phyloP scores from a whole-genome alignment of 1,140 invertebrate genomes.

The Melipona quadrifasciata region DNA sequence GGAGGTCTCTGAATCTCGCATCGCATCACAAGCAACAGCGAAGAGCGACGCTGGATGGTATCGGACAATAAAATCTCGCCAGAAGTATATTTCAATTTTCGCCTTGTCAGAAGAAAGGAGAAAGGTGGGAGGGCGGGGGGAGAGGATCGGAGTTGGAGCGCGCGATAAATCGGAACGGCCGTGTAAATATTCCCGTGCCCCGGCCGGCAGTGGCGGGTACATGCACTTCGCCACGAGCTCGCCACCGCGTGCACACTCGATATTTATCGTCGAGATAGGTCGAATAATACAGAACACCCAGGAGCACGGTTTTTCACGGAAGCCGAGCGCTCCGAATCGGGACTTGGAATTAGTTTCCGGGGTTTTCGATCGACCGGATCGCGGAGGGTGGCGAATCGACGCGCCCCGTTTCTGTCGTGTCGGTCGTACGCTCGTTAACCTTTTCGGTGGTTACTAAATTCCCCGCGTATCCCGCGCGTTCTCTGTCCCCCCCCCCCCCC shows the following conservation, averaged over 20 bases:
- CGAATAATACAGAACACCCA: slow-evolving; percentile 59
- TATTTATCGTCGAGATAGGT: slow-evolving; percentile 59
- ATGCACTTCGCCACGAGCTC: slow-evolving; percentile 29
- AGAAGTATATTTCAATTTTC: slow-evolving; percentile 68
- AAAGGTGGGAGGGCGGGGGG: background rate
- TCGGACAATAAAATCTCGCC: slow-evolving; percentile 62
- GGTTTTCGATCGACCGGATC: slow-evolving; percentile 51
- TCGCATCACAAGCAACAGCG: background rate
- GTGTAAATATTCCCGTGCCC: slow-evolving; percentile 61
- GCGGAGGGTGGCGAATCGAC: background rate
- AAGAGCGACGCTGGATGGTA: slow-evolving; percentile 34
- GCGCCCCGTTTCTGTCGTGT: background rate
- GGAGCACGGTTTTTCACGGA: slow-evolving; percentile 55
- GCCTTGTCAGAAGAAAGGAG: background rate
- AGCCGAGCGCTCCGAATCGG: slow-evolving; percentile 37
- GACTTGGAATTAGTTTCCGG: slow-evolving; percentile 64
- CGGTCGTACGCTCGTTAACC: background rate
- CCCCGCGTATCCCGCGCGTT: background rate
- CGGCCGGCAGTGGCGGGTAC: slow-evolving; percentile 42
- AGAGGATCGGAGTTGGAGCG: background rate
- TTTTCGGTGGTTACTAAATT: background rate
- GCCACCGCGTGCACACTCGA: slow-evolving; percentile 24
- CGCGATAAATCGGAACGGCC: slow-evolving; percentile 59
- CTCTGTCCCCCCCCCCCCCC: no score
- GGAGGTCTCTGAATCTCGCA: no score